Evolutionary conservation across 1,140 invertebrate genomes (phyloP), one percentile per base, ranked within the genome.

Genomic region (Galleria mellonella): DNA sequence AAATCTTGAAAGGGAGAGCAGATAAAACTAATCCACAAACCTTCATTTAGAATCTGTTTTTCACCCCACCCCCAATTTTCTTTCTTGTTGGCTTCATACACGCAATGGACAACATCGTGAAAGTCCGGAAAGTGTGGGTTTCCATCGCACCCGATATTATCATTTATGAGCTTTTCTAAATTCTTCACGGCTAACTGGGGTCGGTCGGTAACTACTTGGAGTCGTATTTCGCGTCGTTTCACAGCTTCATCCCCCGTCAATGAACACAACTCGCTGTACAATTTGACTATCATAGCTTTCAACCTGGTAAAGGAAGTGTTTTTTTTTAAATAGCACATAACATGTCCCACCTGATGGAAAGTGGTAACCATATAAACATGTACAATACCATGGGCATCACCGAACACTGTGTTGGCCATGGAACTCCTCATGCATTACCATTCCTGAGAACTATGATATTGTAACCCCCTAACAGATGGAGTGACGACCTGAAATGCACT

Each of bases 21-120:
- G 17, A n/a, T 11, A 45, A 7, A 28, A 8, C 17, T 17, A 33
- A 43, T 4, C 11, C 9, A n/a, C n/a, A n/a, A 27, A 76, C 77
- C 74, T 71, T 82, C 72, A 27, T 44, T 42, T 43, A 69, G 43
- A 32, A 78, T 41, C 40, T 56, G 43, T 5, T 38, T 6, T 13
- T 51, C 54, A 37, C 15, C 60, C 69, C 69, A 82, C 9, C 57
- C 62, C 1, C 78, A 55, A n/a, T 43, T 32, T 15, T 69, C 65
- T n/a, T 37, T 33, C 0, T 38, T 27, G 46, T 73, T 77, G 0
- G 74, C 62, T 13, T 47, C 28, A 2, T 27, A 36, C 1, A 82
- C 75, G 61, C 77, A 82, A 14, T 50, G 49, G 0, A 73, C 43
- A 0, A 82, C 75, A 45, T 82, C 75, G 14, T 37, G 27, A 27